These are phyloP conservation scores for Cercopithecus hamlyni DNA, from an alignment of 2,797 vertebrate species.

Conservation along the genomic window DNA sequence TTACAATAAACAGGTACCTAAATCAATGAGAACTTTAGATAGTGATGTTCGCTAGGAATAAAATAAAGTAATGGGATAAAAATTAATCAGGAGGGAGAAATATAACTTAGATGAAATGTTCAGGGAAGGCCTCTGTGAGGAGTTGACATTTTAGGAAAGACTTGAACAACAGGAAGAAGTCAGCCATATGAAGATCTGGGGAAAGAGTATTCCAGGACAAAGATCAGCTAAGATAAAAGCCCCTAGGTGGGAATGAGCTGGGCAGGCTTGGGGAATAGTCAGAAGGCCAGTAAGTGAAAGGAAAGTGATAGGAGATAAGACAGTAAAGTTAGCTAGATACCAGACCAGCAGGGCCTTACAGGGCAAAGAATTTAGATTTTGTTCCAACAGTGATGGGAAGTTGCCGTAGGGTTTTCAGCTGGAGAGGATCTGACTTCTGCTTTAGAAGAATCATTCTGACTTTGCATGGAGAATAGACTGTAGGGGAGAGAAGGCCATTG, in stretches of 20 bases:
- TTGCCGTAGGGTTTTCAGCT: constrained; percentile 25
- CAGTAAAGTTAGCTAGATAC: constrained; percentile 32
- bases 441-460: constrained; percentile 6
- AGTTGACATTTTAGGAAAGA: constrained; percentile 30
- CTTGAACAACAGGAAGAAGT: constrained; percentile 10
- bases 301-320: constrained; percentile 60
- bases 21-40: constrained; percentile 40
- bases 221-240: constrained; percentile 52
- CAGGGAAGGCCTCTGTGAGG: background rate
- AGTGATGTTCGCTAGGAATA: constrained; percentile 24
- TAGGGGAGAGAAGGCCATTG: background rate
- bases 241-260: constrained; percentile 15
- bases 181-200: background rate
- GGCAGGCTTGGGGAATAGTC: constrained; percentile 33
- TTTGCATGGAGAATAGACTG: background rate
- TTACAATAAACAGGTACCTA: constrained; percentile 14
- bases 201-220: constrained; percentile 49
- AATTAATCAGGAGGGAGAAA: background rate
- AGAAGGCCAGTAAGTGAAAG: constrained; percentile 40
- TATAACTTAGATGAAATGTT: background rate
- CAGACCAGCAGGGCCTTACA: background rate
- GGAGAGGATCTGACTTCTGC: background rate
- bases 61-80: background rate
- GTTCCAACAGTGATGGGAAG: constrained; percentile 10
- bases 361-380: constrained; percentile 49